Base-by-base conservation (phyloP, 2,113 vertebrate genomes). In the Epinephelus lanceolatus region DNA sequence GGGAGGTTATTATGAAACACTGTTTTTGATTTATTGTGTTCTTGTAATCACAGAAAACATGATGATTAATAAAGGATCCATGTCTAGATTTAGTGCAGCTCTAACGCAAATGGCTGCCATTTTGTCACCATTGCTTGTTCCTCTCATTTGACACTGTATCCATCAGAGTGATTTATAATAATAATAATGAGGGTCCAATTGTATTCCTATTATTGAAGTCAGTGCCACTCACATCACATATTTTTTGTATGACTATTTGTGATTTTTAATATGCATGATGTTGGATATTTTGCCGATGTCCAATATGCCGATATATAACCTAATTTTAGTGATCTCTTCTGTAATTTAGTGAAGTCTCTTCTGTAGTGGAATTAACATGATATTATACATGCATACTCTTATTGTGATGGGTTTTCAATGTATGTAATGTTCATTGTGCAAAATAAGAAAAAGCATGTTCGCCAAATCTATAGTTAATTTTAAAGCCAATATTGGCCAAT, bases 121-220 rank as follows among this genome's bases (percentile, higher is more conserved):
- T 88, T 93, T 81, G 74, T 75, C 79, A 82, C 67, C 77, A 75
- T 87, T 65, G 81, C 80, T 66, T 84, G 88, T 86, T 87, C 52
- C 83, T 90, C 85, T 90, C 87, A 83, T 86, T 89, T 88, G 88
- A 79, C 89, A 49, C 65, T 88, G 84, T 88, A 88, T 92, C 90
- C 87, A 85, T 93, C 92, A 91, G 53, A 67, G 80, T 93, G 86
- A 94, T 95, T 93, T 93, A 94, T 93, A 78, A 59, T 65, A 60
- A 82, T 77, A 74, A 82, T 80, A 78, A 91, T 81, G 67, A 89
- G 72, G 74, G 53, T 47, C 30, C 61, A 75, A 53, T 79, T 67
- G 49, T 60, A 55, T 74, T 67, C 61, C 25, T 71, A 73, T 61
- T 51, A 37, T 30, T 49, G 45, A 59, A 61, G 59, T 66, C 74